Evolutionary conservation across 2,797 vertebrate genomes (phyloP), one percentile per base, ranked within the genome.

Genomic region (Jordanella pulchra): DNA sequence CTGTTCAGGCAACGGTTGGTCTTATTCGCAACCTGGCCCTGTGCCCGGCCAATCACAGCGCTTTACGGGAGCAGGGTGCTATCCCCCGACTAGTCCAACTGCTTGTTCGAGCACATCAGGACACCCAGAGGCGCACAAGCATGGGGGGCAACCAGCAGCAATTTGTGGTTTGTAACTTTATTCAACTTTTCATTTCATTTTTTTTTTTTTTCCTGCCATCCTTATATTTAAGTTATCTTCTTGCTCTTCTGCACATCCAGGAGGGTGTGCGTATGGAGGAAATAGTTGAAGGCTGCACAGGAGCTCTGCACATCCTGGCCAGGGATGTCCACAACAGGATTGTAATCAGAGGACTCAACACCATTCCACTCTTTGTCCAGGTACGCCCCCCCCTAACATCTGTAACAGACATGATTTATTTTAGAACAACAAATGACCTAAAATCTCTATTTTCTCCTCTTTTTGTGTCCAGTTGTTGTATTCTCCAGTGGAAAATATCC

Each of bases 241-340:
- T 15, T 2, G n/a, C 35, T 1, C 66, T 61, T 1, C 7, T 44
- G 65, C 27, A 12, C 64, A 39, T 65, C 42, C 68, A 99, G 98
- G 98, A 99, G 90, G 98, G 98, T 0, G 97, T 99, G 30, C 96
- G 98, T n/a, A 99, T 99, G 98, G 98, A 99, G 84, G 98, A 99
- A 87, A 99, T 99, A 1, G 98, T 99, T 0, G 98, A 99, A 90
- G 98, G 98, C 39, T 99, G 98, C 91, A 99, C 98, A 28, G 98
- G 98, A 67, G 98, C 98, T 12, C 95, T 99, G 84, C 98, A 99
- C 89, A 99, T 99, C 89, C 95, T 99, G 51, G 98, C 98, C 83
- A 95, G 98, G 69, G 98, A 99, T 17, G 96, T 99, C 76, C 97
- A 99, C 92, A 99, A 99, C 91, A 95, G 98, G 87, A 98, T 98